A percentile compares a stretch with the other conserved stretches of the same genome.
These are phyloP conservation scores for Dasypolia templi DNA, from an alignment of 2,888 invertebrate species.

Conservation along the genomic window DNA sequence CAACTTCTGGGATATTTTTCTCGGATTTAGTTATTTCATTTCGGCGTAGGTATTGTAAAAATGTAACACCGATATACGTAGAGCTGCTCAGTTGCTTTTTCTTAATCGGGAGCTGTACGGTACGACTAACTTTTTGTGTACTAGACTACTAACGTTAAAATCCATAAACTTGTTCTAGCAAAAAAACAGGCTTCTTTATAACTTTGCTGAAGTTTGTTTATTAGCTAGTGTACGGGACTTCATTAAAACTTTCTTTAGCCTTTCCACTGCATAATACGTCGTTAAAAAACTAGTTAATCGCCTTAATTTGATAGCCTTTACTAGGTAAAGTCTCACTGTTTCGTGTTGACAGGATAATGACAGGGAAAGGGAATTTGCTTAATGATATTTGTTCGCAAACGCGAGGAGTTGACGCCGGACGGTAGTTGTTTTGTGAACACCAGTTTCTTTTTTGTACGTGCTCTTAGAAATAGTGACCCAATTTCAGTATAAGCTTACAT, in stretches of 20 bases:
- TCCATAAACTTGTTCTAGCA: slow-evolving; percentile 56
- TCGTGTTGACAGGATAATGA: slow-evolving; percentile 59
- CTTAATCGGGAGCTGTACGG: slow-evolving; percentile 3
- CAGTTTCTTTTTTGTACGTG: slow-evolving; percentile 39
- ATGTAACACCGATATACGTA: background rate
- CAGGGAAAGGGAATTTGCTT: slow-evolving; percentile 57
- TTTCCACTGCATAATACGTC: slow-evolving; percentile 64
- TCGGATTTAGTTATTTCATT: background rate
- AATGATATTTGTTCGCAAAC: slow-evolving; percentile 60
- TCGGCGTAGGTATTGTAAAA: background rate
- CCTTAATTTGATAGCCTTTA: slow-evolving; percentile 55
- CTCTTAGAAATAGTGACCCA: slow-evolving; percentile 25
- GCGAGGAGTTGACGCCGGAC: slow-evolving; percentile 22
- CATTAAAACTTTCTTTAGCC: slow-evolving; percentile 72
- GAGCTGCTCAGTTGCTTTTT: slow-evolving; percentile 1
- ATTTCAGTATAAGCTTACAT: slow-evolving; percentile 8
- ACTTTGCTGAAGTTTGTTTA: slow-evolving; percentile 67
- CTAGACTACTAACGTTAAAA: slow-evolving; percentile 56
- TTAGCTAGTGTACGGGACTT: slow-evolving; percentile 69
- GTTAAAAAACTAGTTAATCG: slow-evolving; percentile 65
- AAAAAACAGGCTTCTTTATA: slow-evolving; percentile 55
- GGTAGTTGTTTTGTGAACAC: slow-evolving; percentile 38
- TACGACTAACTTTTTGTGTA: slow-evolving; percentile 43
- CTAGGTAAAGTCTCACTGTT: slow-evolving; percentile 47
- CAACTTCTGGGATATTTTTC: background rate